Conservation (phyloP, 2,888 invertebrate genomes). For the Lithophane socia region DNA sequence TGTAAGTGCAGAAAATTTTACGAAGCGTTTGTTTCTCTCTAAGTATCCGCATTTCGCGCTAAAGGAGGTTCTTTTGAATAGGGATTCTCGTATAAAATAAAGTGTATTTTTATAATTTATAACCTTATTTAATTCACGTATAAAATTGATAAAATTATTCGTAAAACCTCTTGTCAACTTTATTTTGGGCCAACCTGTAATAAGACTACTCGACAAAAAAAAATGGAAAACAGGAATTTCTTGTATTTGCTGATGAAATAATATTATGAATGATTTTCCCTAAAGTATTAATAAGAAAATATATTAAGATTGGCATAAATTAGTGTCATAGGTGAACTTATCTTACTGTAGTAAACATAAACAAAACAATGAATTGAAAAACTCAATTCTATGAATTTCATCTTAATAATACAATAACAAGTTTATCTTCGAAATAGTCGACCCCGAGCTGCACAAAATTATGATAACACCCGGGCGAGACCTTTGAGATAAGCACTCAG, state of each 20-base stretch:
- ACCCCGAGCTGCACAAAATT: neutral
- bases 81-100: too few species aligned
- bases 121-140: too few species aligned
- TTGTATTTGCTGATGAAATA: neutral
- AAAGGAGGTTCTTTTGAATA: too few species aligned
- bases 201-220: neutral
- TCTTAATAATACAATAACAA: constrained; percentile 40
- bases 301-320: constrained; percentile 12
- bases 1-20: too few species aligned
- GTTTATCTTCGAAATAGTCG: constrained; percentile 29
- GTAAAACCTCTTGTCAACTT: too few species aligned
- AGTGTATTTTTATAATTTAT: too few species aligned
- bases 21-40: too few species aligned
- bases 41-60: too few species aligned
- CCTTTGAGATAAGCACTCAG: constrained; percentile 29
- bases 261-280: constrained; percentile 4
- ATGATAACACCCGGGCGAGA: constrained; percentile 14
- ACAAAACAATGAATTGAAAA: constrained; percentile 11
- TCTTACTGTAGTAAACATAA: neutral
- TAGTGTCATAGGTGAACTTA: constrained; percentile 24
- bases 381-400: constrained; percentile 38
- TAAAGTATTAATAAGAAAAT: constrained; percentile 9
- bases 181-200: too few species aligned
- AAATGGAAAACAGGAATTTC: neutral
- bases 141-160: too few species aligned